Percentiles rank a stretch among this genome's conserved stretches.
Evolutionary conservation across 2,113 vertebrate species (phyloP).

Genomic region (Tragelaphus scriptus): DNA sequence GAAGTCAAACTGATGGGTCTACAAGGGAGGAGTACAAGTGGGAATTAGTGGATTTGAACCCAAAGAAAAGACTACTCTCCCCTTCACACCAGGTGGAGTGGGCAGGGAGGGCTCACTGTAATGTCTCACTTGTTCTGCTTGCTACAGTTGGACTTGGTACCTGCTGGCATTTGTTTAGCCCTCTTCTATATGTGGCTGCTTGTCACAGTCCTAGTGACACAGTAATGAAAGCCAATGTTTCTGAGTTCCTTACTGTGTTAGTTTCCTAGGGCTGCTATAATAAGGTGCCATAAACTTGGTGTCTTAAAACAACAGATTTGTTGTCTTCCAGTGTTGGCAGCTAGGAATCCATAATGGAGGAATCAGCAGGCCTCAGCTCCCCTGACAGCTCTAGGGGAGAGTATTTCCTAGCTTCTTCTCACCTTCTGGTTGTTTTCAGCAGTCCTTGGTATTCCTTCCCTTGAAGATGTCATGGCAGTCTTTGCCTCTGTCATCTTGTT

Average conservation of each 20-base stretch:
- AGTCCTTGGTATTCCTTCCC: not conserved
- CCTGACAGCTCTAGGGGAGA: not conserved
- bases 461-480: not conserved
- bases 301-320: not conserved
- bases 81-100: no score
- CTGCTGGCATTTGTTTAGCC: not conserved
- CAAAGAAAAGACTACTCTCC: not conserved
- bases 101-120: no score
- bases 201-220: not conserved
- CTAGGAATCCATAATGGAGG: not conserved
- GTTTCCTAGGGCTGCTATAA: not conserved
- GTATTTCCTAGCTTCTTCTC: not conserved
- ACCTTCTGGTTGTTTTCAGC: not conserved
- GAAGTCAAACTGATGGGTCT: not conserved
- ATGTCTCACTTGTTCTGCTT: not conserved
- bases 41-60: not conserved
- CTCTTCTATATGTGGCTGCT: not conserved
- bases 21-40: not conserved
- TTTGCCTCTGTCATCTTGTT: not conserved
- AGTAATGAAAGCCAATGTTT: not conserved
- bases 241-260: not conserved
- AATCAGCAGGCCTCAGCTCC: not conserved
- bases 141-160: not conserved
- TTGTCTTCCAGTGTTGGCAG: not conserved
- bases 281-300: not conserved